phyloP scores from a whole-genome alignment of 2,113 vertebrate species.

The Pampusana beccarii region DNA sequence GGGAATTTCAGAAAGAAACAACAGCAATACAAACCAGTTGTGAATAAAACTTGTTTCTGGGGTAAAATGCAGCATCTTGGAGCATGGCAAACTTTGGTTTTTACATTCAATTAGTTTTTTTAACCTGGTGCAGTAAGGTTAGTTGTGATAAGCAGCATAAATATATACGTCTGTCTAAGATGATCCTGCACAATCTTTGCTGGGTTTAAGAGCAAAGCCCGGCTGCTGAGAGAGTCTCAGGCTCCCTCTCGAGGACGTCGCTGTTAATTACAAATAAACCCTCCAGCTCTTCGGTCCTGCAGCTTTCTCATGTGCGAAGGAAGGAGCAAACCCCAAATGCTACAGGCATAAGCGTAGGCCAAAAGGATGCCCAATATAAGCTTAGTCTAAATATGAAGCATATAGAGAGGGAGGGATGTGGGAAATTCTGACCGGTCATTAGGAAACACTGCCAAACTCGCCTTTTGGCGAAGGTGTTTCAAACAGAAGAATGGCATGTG shows the following conservation, averaged over 20 bases:
- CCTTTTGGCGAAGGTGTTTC: background rate
- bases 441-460: background rate
- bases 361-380: accelerated
- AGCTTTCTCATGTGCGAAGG: accelerated
- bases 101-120: background rate
- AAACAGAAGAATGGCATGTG: background rate
- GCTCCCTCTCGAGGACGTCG: constrained; percentile 48
- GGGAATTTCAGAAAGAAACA: background rate
- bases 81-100: accelerated
- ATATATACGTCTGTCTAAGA: accelerated
- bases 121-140: no score
- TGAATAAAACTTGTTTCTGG: background rate
- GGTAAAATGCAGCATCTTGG: background rate
- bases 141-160: background rate
- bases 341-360: background rate
- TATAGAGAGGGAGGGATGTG: no score
- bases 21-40: background rate
- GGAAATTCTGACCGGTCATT: background rate
- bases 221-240: background rate
- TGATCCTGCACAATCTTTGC: accelerated
- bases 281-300: accelerated
- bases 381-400: background rate
- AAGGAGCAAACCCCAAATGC: background rate
- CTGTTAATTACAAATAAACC: background rate
- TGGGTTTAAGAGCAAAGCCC: accelerated